Evolutionary conservation across 2,113 vertebrate species (phyloP).

Genomic region (Microtus pennsylvanicus): DNA sequence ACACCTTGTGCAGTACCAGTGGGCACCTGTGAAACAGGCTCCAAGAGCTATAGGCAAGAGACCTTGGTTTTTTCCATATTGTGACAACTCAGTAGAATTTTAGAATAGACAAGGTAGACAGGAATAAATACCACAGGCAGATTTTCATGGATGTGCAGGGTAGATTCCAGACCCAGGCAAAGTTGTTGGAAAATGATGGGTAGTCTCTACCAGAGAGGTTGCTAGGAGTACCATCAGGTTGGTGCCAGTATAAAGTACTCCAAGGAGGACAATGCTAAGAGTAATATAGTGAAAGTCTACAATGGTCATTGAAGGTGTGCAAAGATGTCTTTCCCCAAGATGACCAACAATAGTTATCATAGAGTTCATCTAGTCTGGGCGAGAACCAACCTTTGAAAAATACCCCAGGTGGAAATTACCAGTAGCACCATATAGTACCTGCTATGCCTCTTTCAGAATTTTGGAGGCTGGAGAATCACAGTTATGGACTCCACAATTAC

Average conservation of each 20-base stretch:
- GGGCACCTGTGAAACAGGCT: neutral
- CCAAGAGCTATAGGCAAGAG: neutral
- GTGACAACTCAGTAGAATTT: neutral
- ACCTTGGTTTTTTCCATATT: accelerated
- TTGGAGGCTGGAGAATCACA: accelerated
- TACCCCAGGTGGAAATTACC: neutral
- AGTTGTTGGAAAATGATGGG: no score
- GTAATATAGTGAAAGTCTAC: accelerated
- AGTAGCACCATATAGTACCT: neutral
- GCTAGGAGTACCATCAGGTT: neutral
- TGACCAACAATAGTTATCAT: neutral
- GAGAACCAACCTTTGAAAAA: neutral
- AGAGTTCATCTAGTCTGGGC: neutral
- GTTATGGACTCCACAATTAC: neutral
- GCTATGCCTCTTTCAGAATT: accelerated
- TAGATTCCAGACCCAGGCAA: accelerated
- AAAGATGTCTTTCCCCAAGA: accelerated
- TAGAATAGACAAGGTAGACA: neutral
- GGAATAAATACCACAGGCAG: neutral
- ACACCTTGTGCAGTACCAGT: neutral
- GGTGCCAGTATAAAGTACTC: neutral
- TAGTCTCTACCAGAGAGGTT: neutral
- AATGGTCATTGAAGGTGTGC: neutral
- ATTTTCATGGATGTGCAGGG: neutral
- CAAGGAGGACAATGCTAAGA: neutral